A percentile compares a stretch with the other conserved stretches of the same genome.
Conservation (phyloP, 92 coral and sea anemone species). For the Siderastrea radians region DNA sequence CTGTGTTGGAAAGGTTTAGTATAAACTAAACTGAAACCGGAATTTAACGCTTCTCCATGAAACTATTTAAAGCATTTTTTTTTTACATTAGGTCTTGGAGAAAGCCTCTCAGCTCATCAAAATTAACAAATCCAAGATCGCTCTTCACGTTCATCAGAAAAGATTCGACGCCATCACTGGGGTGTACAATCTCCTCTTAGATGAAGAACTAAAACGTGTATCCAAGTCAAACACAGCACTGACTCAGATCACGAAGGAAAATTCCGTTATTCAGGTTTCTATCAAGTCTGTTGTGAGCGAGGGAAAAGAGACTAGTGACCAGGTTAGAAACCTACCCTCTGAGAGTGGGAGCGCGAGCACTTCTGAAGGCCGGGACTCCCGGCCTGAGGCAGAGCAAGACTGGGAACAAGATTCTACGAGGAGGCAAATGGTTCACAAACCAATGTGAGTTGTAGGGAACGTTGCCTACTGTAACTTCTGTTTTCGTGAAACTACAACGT, state of each 20-base stretch:
- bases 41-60: too few species aligned
- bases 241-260: background rate
- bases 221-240: background rate
- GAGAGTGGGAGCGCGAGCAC: conserved; percentile 16
- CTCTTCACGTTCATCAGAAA: conserved; percentile 75
- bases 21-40: too few species aligned
- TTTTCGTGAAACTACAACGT: too few species aligned
- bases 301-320: background rate
- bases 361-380: conserved; percentile 7
- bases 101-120: conserved; percentile 82
- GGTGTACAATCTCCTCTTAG: conserved; percentile 80
- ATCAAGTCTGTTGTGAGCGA: background rate
- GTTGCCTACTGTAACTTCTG: too few species aligned
- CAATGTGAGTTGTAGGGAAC: conserved; percentile 12
- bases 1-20: too few species aligned
- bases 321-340: background rate
- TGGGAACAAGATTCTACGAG: conserved; percentile 7
- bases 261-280: conserved; percentile 22
- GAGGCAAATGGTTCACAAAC: background rate
- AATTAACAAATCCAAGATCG: conserved; percentile 80
- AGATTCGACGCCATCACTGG: conserved; percentile 89
- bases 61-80: background rate
- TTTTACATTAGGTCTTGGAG: conserved; percentile 63
- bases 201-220: conserved; percentile 73
- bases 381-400: background rate